Conservation (phyloP, 1,140 invertebrate species). For the Hyles vespertilio region DNA sequence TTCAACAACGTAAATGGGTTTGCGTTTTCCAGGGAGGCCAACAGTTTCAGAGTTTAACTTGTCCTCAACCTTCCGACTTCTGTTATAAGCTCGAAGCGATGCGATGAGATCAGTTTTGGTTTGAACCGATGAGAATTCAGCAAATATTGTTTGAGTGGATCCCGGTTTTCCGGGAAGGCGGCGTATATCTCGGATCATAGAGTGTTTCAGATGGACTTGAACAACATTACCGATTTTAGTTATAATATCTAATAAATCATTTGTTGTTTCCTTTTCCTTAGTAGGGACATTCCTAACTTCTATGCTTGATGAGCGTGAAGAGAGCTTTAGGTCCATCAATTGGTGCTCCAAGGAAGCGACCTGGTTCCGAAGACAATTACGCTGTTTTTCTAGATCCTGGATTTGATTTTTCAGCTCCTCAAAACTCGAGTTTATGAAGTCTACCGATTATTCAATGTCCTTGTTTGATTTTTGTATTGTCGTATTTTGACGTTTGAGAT, state of each 20-base stretch:
- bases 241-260: too few species aligned
- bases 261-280: background rate
- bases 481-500: background rate
- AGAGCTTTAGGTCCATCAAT: background rate
- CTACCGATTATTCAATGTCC: background rate
- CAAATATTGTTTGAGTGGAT: background rate
- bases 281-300: constrained; percentile 1
- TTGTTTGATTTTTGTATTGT: background rate
- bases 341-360: background rate
- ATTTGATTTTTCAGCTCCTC: background rate
- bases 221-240: too few species aligned
- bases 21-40: too few species aligned
- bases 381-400: background rate
- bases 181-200: background rate
- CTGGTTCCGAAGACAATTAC: background rate
- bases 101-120: background rate
- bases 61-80: too few species aligned
- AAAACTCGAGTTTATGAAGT: background rate
- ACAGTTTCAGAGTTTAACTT: too few species aligned
- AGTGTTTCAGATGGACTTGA: too few species aligned
- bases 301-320: background rate
- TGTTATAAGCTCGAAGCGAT: background rate
- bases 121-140: background rate
- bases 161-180: constrained; percentile 1
- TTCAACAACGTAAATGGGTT: too few species aligned